Percentiles rank a stretch among this genome's conserved stretches.
Conservation (phyloP, 92 coral and sea anemone genomes). For the Hydrozoanthus gracilis region DNA sequence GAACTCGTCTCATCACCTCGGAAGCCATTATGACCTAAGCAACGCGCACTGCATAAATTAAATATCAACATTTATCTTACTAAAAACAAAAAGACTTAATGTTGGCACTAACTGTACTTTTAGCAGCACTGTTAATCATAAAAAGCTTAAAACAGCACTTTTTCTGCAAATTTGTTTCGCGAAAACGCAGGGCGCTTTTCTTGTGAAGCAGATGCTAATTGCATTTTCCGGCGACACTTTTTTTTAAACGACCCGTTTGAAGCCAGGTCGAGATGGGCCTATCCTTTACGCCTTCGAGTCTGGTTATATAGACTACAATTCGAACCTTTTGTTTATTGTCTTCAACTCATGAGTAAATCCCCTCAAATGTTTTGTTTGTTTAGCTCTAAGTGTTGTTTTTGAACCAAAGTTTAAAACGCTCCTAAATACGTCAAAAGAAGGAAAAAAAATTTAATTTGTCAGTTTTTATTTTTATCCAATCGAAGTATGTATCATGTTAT, state of each 20-base stretch:
- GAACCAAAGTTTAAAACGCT: background rate
- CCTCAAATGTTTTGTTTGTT: background rate
- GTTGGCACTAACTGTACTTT: background rate
- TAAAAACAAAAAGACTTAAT: background rate
- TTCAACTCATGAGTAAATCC: background rate
- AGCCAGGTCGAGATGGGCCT: background rate
- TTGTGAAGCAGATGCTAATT: background rate
- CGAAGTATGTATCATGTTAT: no score
- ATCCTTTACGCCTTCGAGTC: background rate
- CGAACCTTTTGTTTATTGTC: background rate
- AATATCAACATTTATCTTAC: background rate
- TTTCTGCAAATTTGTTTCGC: no score
- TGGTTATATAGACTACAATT: slow-evolving; percentile 5
- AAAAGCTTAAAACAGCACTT: no score
- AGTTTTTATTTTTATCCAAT: no score
- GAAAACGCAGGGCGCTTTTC: no score
- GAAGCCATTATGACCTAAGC: background rate
- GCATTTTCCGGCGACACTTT: background rate
- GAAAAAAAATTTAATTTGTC: no score
- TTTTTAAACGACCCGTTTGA: background rate
- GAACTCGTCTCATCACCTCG: background rate
- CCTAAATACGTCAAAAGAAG: background rate
- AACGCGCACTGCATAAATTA: background rate
- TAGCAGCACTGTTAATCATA: no score
- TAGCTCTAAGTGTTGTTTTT: background rate